A percentile compares a stretch with the other conserved stretches of the same genome.
Conservation (phyloP, 1,140 invertebrate genomes). For the Sarcophaga bullata region DNA sequence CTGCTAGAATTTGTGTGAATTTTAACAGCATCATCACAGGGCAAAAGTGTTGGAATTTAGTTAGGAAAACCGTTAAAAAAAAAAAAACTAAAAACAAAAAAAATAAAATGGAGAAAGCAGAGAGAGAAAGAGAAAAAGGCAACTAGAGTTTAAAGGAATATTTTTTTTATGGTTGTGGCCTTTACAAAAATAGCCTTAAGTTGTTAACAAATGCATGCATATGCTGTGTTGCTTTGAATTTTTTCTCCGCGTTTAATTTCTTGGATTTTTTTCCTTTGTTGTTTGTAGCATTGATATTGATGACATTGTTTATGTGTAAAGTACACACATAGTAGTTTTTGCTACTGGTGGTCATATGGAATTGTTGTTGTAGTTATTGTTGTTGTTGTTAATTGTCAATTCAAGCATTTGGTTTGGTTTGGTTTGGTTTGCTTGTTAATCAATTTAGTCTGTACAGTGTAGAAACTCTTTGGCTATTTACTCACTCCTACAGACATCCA, state of each 20-base stretch:
- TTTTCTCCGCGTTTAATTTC: neutral
- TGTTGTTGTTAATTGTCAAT: conserved; percentile 33
- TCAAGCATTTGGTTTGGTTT: conserved; percentile 18
- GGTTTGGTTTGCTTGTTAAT: neutral
- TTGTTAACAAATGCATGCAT: neutral
- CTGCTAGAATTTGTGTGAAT: too few species aligned
- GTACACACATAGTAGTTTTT: neutral
- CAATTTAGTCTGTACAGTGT: conserved; percentile 7
- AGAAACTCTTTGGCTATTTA: too few species aligned
- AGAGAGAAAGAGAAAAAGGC: too few species aligned
- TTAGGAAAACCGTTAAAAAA: too few species aligned
- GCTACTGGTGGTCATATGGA: neutral
- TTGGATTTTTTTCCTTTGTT: neutral
- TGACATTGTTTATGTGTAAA: neutral
- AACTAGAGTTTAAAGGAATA: too few species aligned
- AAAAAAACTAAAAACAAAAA: too few species aligned
- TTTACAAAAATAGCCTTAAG: conserved; percentile 12
- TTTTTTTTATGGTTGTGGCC: too few species aligned
- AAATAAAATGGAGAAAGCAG: too few species aligned
- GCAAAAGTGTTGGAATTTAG: too few species aligned
- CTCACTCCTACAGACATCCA: too few species aligned
- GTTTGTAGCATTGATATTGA: neutral
- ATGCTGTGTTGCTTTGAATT: neutral
- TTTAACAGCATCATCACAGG: too few species aligned
- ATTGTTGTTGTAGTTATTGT: neutral